Base-by-base conservation (phyloP, 2,797 vertebrate species). In the Microctenopoma lineatum region DNA sequence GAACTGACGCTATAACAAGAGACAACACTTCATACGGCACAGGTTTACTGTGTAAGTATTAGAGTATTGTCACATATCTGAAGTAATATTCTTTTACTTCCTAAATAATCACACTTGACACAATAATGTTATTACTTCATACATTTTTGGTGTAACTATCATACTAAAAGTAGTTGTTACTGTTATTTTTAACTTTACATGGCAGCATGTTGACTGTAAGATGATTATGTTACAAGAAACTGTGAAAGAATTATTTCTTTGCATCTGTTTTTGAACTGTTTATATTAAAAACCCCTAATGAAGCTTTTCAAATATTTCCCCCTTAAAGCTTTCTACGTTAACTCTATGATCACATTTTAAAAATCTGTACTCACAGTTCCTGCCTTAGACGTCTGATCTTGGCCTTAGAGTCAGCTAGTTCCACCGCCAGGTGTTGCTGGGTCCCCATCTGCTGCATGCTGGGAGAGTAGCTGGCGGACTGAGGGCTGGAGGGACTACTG, bases 401-500 rank as follows among this genome's bases (percentile, higher is more conserved):
- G 79, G 96, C 96, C 87, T 98, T 98, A 53, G 95, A 95, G 77
- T 97, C 96, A 10, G 96, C 97, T 44, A 98, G 90, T 85, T 98
- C 96, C 68, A 98, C 97, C 0, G 95, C 95, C 56, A 98, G 91
- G 89, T 98, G 97, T 60, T 98, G 96, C 66, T 96, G 93, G 82
- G 95, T 59, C 89, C 93, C 86, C 55, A 90, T 70, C 77, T 94
- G 92, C 90, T 90, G 77, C 90, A 84, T 79, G 77, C 68, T 84
- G 64, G 88, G 83, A 65, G 83, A 75, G 59, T 60, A 85, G 90
- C 89, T 3, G 89, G 90, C 52, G 60, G 90, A 70, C 90, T 91
- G 32, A 70, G 84, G 59, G 88, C 93, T 75, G 86, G 91, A 93
- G 25, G 92, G 87, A 85, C 94, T 94, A 76, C 89, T 92, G 25